These are phyloP conservation scores for Eulemur macaco DNA, from an alignment of 2,113 vertebrate species.

Conservation along the genomic window DNA sequence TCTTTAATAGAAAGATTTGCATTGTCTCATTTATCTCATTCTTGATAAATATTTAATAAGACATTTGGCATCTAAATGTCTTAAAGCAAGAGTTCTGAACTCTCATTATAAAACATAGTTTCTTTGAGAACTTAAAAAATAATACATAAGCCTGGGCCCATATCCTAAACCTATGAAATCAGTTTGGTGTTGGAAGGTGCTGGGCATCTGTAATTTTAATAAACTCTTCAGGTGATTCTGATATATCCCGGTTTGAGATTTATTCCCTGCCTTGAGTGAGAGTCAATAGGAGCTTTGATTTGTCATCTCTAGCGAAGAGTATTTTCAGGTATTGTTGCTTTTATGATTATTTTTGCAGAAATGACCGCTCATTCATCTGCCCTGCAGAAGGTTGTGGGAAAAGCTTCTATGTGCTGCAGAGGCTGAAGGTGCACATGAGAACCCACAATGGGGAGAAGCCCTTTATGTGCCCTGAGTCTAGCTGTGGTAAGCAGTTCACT, in stretches of 20 bases:
- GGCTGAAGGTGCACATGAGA: conserved; percentile 98
- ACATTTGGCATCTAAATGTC: not conserved
- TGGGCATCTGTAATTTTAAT: not conserved
- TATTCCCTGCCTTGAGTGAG: not conserved
- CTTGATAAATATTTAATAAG: conserved; percentile 46
- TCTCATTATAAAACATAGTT: conserved; percentile 8
- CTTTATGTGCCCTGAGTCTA: conserved; percentile 94
- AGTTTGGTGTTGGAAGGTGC: not conserved
- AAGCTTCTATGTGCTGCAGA: conserved; percentile 98
- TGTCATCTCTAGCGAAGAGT: not conserved
- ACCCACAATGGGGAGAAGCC: conserved; percentile 99
- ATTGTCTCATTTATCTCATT: conserved; percentile 38
- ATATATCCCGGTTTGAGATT: not conserved
- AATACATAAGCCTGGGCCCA: not conserved
- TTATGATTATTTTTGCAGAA: conserved; percentile 83
- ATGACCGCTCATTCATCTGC: conserved; percentile 96
- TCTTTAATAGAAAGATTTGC: conserved; percentile 19
- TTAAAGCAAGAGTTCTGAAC: conserved; percentile 29
- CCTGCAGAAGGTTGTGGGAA: conserved; percentile 97
- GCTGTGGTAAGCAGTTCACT: conserved; percentile 97
- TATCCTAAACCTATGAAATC: not conserved
- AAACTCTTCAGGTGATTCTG: not conserved
- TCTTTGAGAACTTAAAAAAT: conserved; percentile 22
- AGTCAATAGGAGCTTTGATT: not conserved
- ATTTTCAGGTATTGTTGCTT: conserved; percentile 40